phyloP scores from a whole-genome alignment of 1,140 invertebrate species.

The Drosophila prosaltans region DNA sequence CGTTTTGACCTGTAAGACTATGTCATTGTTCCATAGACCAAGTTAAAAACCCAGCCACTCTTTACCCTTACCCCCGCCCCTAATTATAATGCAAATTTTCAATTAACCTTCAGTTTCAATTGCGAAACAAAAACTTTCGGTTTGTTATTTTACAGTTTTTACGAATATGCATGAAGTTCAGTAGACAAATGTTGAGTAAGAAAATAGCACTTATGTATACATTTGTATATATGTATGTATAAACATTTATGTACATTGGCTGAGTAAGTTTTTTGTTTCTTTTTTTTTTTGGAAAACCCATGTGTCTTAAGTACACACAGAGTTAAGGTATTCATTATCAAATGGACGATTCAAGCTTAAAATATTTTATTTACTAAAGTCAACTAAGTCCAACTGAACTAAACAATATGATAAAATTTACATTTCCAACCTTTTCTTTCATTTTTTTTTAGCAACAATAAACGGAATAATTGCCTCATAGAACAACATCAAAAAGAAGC shows the following conservation, averaged over 20 bases:
- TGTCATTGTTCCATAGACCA: neutral
- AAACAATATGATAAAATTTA: slow-evolving; percentile 29
- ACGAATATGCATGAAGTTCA: neutral
- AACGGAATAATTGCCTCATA: slow-evolving; percentile 44
- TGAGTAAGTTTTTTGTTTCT: too few species aligned
- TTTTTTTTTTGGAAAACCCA: neutral
- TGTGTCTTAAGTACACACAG: slow-evolving; percentile 1
- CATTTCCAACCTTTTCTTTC: neutral
- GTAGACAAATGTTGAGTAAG: neutral
- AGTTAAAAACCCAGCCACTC: neutral
- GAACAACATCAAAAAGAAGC: slow-evolving; percentile 25
- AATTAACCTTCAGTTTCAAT: slow-evolving; percentile 1
- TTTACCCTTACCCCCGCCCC: neutral
- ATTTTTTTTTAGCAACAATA: slow-evolving; percentile 5
- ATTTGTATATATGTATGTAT: too few species aligned
- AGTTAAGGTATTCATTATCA: slow-evolving; percentile 27
- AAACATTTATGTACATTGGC: too few species aligned
- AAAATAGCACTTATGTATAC: neutral
- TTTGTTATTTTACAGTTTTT: neutral
- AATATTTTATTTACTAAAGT: slow-evolving; percentile 29
- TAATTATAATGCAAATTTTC: slow-evolving; percentile 13
- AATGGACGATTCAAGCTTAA: slow-evolving; percentile 41
- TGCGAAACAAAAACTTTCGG: neutral
- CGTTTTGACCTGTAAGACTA: neutral
- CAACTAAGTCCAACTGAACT: slow-evolving; percentile 32